Conservation (phyloP, 2,113 vertebrate species). For the Macaca mulatta region DNA sequence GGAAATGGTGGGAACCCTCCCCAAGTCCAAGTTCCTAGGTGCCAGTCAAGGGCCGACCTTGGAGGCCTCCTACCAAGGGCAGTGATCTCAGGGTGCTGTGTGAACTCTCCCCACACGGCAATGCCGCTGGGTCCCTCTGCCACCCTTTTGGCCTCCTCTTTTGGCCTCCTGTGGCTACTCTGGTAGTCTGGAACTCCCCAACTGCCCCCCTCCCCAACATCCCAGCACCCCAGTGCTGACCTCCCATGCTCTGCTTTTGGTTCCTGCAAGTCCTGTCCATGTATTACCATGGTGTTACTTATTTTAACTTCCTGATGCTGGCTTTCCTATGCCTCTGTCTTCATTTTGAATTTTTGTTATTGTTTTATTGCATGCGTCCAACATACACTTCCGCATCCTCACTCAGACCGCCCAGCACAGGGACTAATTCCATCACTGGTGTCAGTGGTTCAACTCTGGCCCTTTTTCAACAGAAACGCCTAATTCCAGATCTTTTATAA, state of each 20-base stretch:
- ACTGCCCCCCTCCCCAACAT: not conserved
- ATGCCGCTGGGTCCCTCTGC: accelerated
- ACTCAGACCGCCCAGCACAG: accelerated
- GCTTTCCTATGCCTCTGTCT: accelerated
- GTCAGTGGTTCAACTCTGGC: not conserved
- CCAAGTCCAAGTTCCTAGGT: accelerated
- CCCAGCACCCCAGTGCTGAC: accelerated
- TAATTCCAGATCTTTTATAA: not conserved
- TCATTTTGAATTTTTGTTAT: not conserved
- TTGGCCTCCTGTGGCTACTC: too few relatives aligned
- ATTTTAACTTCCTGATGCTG: not conserved
- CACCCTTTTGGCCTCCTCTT: too few relatives aligned
- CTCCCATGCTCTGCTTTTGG: not conserved
- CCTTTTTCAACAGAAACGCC: not conserved
- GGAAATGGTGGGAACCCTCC: not conserved
- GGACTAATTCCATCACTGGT: accelerated
- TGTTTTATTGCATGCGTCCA: accelerated
- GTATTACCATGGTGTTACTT: accelerated
- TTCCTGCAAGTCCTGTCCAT: not conserved
- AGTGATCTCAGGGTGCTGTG: not conserved
- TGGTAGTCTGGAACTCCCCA: not conserved
- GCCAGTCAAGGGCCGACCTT: accelerated
- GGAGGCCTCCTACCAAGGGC: not conserved
- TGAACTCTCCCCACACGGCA: accelerated
- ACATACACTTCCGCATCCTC: accelerated